phyloP scores from a whole-genome alignment of 2,888 invertebrate species.

The Idaea straminata region DNA sequence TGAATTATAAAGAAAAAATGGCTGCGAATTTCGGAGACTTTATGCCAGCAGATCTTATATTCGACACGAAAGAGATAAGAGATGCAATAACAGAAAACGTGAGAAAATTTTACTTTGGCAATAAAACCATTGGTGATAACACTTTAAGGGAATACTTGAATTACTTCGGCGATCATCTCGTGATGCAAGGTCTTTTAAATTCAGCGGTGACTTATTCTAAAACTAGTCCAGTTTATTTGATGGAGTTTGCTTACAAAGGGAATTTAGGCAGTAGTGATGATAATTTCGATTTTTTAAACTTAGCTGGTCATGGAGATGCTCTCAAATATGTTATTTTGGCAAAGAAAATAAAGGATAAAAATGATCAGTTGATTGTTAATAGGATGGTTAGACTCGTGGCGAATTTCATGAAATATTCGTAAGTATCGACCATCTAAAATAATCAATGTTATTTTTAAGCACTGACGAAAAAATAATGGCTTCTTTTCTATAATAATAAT shows the following conservation, averaged over 20 bases:
- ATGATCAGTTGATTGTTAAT: constrained; percentile 29
- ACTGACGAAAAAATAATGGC: no score
- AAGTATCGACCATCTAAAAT: constrained; percentile 21
- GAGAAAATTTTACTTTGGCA: constrained; percentile 38
- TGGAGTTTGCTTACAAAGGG: constrained; percentile 44
- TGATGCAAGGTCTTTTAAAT: constrained; percentile 34
- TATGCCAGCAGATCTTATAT: constrained; percentile 39
- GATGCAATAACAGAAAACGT: constrained; percentile 28
- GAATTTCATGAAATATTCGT: constrained; percentile 41
- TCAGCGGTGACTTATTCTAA: constrained; percentile 30
- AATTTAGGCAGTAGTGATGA: constrained; percentile 30
- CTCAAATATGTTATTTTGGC: constrained; percentile 35
- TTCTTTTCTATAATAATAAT: neutral
- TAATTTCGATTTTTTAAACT: constrained; percentile 27
- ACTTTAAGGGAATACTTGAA: constrained; percentile 32
- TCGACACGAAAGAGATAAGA: constrained; percentile 29
- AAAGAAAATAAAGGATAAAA: constrained; percentile 11
- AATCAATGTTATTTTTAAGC: neutral
- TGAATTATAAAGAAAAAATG: constrained; percentile 37
- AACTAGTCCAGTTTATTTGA: constrained; percentile 33
- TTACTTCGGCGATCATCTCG: constrained; percentile 37
- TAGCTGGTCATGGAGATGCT: constrained; percentile 41
- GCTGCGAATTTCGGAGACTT: constrained; percentile 36
- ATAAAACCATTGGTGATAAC: constrained; percentile 28
- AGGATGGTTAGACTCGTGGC: constrained; percentile 33